phyloP scores from a whole-genome alignment of 2,797 vertebrate species.

The Clarias fuscus region DNA sequence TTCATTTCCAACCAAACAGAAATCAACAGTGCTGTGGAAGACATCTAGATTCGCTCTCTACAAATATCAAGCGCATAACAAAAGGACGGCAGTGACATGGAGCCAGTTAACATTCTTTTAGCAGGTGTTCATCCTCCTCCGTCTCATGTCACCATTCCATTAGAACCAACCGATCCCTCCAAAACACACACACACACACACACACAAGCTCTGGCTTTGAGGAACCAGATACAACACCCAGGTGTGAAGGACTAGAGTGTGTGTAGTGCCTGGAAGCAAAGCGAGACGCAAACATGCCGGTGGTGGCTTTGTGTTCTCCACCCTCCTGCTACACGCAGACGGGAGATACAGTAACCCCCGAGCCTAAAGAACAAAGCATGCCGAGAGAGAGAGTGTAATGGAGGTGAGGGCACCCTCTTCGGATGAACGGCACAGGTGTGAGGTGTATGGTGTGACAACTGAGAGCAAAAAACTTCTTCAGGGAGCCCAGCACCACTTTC shows the following conservation, averaged over 20 bases:
- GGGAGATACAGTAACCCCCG: slow-evolving; percentile 68
- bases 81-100: background rate
- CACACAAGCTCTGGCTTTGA: slow-evolving; percentile 42
- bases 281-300: slow-evolving; percentile 21
- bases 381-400: slow-evolving; percentile 24
- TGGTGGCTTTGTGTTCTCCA: slow-evolving; percentile 56
- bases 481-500: background rate
- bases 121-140: background rate
- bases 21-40: background rate
- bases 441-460: background rate
- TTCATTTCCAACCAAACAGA: background rate
- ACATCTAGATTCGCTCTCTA: background rate
- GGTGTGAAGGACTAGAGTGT: slow-evolving; percentile 36
- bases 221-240: slow-evolving; percentile 41
- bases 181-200: background rate
- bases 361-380: slow-evolving; percentile 60
- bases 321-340: slow-evolving; percentile 59
- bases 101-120: slow-evolving; percentile 14
- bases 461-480: background rate
- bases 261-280: slow-evolving; percentile 9
- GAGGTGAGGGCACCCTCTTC: slow-evolving; percentile 28
- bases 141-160: background rate
- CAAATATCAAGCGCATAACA: background rate
- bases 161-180: background rate
- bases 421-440: slow-evolving; percentile 13